Base-by-base conservation (phyloP, 2,113 vertebrate genomes). In the Calyptommatus sinebrachiatus region DNA sequence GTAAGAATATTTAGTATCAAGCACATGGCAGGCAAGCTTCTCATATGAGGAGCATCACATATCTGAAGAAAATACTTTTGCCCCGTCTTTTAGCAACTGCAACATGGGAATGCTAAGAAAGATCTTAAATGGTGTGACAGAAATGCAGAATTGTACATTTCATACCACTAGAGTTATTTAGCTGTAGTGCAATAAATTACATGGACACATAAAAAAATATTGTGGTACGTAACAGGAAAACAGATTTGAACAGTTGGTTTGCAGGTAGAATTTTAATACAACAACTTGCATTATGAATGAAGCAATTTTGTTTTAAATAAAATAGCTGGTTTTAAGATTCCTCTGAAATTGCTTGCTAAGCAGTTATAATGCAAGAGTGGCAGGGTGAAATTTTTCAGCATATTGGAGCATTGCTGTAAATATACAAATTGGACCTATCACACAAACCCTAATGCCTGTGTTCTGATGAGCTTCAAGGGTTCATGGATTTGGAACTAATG, bases 301-400 rank as follows among this genome's bases (percentile, higher is more conserved):
- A 63, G 28, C 71, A 45, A 11, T 41, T 28, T 18, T 74, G 11
- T 71, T 78, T 24, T 8, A 69, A 70, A 74, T 65, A 63, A 79
- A 83, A 75, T 46, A 35, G 16, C 26, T 60, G 31, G 12, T 72
- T 82, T 60, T 83, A 67, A 62, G 12, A 7, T 83, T 26, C n/a
- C 45, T 28, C 26, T 70, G 45, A 68, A 73, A 69, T 68, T 29
- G 26, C 65, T 76, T 29, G n/a, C 69, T 79, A 78, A 78, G 45
- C 66, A 76, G 31, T 62, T 29, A 70, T 0, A 72, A 5, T 77
- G 80, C 57, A 73, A 28, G 81, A 6, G 46, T 48, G 45, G 22
- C 0, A 7, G 81, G 48, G 46, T 45, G 73, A 69, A 22, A 20
- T 74, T 78, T 79, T 41, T 60, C 50, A 62, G 2, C 48, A 29